These are phyloP conservation scores for Cancer borealis DNA, from an alignment of 2,888 invertebrate species.

Conservation along the genomic window DNA sequence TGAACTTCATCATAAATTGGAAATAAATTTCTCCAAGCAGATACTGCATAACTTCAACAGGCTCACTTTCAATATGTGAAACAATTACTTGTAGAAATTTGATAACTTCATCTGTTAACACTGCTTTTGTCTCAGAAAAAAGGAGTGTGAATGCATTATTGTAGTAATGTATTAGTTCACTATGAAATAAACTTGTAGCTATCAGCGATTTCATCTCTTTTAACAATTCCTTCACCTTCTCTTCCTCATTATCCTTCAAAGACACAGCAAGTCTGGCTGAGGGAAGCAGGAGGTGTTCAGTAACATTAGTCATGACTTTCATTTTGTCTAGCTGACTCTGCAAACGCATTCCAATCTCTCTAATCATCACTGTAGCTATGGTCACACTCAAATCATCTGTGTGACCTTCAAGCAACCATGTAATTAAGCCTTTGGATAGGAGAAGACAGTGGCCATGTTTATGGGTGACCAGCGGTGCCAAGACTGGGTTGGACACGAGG, in stretches of 20 bases:
- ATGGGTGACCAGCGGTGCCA: conserved; percentile 54
- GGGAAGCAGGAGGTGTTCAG: conserved; percentile 36
- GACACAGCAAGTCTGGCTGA: conserved; percentile 36
- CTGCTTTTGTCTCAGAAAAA: conserved; percentile 48
- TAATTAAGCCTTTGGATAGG: conserved; percentile 49
- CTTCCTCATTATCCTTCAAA: conserved; percentile 7
- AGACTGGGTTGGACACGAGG: conserved; percentile 50
- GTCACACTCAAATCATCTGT: not conserved
- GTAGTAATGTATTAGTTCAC: conserved; percentile 1
- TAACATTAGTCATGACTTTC: not conserved
- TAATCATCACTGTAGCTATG: not conserved
- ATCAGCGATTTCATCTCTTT: conserved; percentile 23
- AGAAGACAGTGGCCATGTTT: conserved; percentile 44
- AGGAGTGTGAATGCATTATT: not conserved
- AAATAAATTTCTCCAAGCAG: conserved; percentile 28
- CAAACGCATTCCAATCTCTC: conserved; percentile 25
- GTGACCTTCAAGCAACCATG: conserved; percentile 61
- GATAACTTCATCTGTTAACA: conserved; percentile 4
- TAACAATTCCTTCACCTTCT: conserved; percentile 45
- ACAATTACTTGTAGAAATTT: not conserved
- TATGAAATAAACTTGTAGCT: conserved; percentile 39
- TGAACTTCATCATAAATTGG: conserved; percentile 16
- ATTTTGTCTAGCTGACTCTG: conserved; percentile 23
- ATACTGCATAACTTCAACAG: conserved; percentile 47
- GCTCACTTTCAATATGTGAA: conserved; percentile 53